Evolutionary conservation across 2,797 vertebrate genomes (phyloP).

Genomic region (Ispidina lecontei): DNA sequence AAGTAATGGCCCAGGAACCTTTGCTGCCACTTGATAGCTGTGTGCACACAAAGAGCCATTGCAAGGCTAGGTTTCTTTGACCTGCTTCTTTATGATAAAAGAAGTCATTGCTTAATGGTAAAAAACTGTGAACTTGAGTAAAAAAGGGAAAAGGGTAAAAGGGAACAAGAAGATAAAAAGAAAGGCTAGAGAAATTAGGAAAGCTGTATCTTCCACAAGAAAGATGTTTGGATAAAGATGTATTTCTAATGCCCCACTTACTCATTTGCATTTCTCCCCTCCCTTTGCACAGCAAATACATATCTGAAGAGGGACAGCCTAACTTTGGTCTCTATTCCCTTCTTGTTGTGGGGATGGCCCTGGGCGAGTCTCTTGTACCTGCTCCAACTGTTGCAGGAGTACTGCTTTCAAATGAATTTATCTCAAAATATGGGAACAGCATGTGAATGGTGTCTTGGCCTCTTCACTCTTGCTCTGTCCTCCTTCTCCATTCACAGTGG

Average conservation of each 20-base stretch:
- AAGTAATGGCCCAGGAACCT: constrained; percentile 41
- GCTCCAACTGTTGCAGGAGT: neutral
- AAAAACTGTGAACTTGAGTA: constrained; percentile 37
- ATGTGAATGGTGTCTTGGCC: neutral
- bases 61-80: constrained; percentile 34
- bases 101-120: constrained; percentile 38
- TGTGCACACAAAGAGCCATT: neutral
- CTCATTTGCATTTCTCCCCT: neutral
- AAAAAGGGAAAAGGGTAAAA: constrained; percentile 13
- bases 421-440: neutral
- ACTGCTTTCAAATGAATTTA: neutral
- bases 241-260: neutral
- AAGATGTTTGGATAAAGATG: neutral
- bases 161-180: neutral
- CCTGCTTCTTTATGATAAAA: constrained; percentile 43
- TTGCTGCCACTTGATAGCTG: constrained; percentile 38
- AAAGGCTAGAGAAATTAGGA: neutral
- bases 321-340: neutral
- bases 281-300: neutral
- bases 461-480: neutral
- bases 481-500: neutral
- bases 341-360: fast-evolving
- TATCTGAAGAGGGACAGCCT: neutral
- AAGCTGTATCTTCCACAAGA: neutral
- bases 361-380: neutral